phyloP scores from a whole-genome alignment of 1,140 invertebrate species.

The Brachionus paranguensis region DNA sequence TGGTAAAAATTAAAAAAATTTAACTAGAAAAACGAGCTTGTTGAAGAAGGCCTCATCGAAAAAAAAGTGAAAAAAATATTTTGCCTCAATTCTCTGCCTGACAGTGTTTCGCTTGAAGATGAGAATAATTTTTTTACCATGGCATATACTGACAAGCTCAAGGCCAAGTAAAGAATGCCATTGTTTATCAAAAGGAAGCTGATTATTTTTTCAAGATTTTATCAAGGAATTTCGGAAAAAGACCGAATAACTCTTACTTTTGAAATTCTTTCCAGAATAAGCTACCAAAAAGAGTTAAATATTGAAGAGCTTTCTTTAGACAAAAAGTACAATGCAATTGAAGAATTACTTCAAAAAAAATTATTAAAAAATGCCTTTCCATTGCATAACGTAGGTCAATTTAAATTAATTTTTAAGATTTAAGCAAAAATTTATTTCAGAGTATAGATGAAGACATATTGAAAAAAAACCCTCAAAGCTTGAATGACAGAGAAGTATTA shows the following conservation, averaged over 20 bases:
- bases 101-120: background rate
- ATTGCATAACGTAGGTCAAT: background rate
- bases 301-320: background rate
- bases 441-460: background rate
- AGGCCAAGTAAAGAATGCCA: background rate
- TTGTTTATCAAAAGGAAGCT: too few relatives aligned
- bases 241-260: background rate
- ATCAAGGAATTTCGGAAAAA: background rate
- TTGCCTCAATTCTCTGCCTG: background rate
- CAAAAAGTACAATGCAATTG: background rate
- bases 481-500: conserved; percentile 22
- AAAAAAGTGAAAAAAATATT: background rate
- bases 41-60: background rate
- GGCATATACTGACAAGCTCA: background rate
- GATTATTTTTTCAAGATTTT: background rate
- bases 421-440: background rate
- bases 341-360: background rate
- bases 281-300: background rate
- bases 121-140: background rate
- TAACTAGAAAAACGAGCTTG: conserved; percentile 6
- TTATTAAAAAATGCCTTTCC: conserved; percentile 14
- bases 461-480: background rate
- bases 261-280: background rate
- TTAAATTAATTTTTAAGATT: background rate
- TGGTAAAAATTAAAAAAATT: background rate